Percentiles rank a stretch among this genome's conserved stretches.
phyloP scores from a whole-genome alignment of 30 jellyfish, hydroid and myxozoan species.

The Cassiopea xamachana region DNA sequence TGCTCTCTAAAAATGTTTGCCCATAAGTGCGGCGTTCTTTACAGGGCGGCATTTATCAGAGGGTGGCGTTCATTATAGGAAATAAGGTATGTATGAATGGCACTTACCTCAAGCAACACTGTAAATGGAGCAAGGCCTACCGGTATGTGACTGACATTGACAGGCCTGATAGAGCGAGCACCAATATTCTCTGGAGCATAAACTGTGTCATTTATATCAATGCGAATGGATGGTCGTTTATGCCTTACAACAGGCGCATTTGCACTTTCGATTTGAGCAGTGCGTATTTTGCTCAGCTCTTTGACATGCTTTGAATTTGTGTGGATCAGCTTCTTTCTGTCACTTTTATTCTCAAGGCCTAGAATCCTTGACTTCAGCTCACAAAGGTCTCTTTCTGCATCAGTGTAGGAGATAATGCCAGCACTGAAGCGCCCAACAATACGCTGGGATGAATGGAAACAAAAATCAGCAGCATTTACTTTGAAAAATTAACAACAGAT shows the following conservation, averaged over 20 bases:
- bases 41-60: too few species aligned
- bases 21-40: too few species aligned
- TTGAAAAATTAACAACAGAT: too few species aligned
- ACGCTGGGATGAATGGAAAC: conserved; percentile 17
- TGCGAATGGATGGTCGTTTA: background rate
- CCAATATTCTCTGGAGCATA: conserved; percentile 50
- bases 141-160: conserved; percentile 40
- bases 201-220: conserved; percentile 31
- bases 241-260: background rate
- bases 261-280: background rate
- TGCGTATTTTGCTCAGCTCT: background rate
- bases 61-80: too few species aligned
- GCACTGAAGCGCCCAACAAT: conserved; percentile 28
- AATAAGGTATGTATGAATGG: too few species aligned
- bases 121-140: conserved; percentile 55
- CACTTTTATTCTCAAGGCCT: background rate
- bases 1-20: too few species aligned
- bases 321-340: background rate
- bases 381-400: conserved; percentile 19
- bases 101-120: conserved; percentile 47
- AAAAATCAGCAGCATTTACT: too few species aligned
- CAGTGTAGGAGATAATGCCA: conserved; percentile 21
- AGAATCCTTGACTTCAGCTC: conserved; percentile 8
- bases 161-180: conserved; percentile 53
- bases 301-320: background rate